phyloP scores from a whole-genome alignment of 1,140 invertebrate species.

The Trichonephila inaurata region DNA sequence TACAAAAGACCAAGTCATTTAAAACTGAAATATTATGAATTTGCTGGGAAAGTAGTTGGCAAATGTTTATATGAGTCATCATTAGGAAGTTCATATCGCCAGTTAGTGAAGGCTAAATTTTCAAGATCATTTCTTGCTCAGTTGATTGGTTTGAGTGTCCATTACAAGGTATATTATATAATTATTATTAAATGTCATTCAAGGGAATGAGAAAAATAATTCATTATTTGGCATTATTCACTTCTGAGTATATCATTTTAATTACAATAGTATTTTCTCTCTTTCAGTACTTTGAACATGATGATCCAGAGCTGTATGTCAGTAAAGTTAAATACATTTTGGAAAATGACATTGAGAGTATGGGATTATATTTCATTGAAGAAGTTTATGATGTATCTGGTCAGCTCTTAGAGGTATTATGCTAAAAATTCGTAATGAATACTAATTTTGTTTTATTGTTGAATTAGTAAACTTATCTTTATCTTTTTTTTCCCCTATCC shows the following conservation, averaged over 20 bases:
- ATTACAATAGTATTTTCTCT: neutral
- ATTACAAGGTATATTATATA: constrained; percentile 87
- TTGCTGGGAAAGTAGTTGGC: constrained; percentile 96
- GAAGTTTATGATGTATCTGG: constrained; percentile 92
- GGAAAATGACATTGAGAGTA: constrained; percentile 92
- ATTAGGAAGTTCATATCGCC: constrained; percentile 91
- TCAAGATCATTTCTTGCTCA: constrained; percentile 96
- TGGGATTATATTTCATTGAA: constrained; percentile 93
- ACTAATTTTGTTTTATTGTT: no score
- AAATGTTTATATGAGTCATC: constrained; percentile 96
- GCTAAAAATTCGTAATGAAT: no score
- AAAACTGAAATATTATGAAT: constrained; percentile 94
- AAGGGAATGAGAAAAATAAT: neutral
- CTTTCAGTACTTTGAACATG: constrained; percentile 94
- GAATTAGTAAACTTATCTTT: no score
- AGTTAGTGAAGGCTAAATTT: constrained; percentile 93
- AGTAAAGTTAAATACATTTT: constrained; percentile 95
- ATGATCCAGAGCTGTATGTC: constrained; percentile 95
- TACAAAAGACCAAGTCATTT: constrained; percentile 87
- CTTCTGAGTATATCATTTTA: neutral
- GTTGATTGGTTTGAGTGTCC: constrained; percentile 94
- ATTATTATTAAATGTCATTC: neutral
- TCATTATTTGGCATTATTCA: neutral
- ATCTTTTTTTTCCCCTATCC: no score
- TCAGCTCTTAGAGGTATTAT: constrained; percentile 86